These are phyloP conservation scores for Pygathrix nemaeus DNA, from an alignment of 2,113 vertebrate species.

Conservation along the genomic window DNA sequence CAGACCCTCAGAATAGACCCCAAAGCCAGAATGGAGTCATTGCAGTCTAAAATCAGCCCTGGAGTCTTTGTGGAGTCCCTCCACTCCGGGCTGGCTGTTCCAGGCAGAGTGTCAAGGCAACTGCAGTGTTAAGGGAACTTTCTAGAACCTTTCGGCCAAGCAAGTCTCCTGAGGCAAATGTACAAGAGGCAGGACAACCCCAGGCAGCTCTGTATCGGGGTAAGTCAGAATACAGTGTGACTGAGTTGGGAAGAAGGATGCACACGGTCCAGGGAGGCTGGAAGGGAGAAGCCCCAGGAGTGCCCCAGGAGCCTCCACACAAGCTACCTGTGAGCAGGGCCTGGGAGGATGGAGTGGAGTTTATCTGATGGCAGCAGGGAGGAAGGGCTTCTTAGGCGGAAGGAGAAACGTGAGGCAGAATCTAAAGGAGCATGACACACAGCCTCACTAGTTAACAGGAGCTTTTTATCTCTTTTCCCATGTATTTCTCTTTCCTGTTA, in stretches of 20 bases:
- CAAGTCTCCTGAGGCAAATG: neutral
- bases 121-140: neutral
- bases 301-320: neutral
- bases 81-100: neutral
- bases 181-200: neutral
- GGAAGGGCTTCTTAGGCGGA: neutral
- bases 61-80: neutral
- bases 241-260: neutral
- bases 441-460: neutral
- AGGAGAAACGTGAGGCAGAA: neutral
- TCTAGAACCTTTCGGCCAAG: neutral
- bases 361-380: rapidly evolving
- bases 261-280: neutral
- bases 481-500: constrained; percentile 47
- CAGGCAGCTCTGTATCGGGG: too few relatives aligned
- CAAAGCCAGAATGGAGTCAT: neutral
- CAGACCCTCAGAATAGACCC: neutral
- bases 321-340: neutral
- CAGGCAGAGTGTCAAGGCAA: neutral
- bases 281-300: neutral
- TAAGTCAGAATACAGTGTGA: too few relatives aligned
- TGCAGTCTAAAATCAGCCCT: neutral
- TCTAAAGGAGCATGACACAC: neutral
- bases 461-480: constrained; percentile 28
- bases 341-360: neutral